Evolutionary conservation across 2,797 vertebrate species (phyloP), one percentile per base, ranked within the genome.

Genomic region (Darevskia mixta): DNA sequence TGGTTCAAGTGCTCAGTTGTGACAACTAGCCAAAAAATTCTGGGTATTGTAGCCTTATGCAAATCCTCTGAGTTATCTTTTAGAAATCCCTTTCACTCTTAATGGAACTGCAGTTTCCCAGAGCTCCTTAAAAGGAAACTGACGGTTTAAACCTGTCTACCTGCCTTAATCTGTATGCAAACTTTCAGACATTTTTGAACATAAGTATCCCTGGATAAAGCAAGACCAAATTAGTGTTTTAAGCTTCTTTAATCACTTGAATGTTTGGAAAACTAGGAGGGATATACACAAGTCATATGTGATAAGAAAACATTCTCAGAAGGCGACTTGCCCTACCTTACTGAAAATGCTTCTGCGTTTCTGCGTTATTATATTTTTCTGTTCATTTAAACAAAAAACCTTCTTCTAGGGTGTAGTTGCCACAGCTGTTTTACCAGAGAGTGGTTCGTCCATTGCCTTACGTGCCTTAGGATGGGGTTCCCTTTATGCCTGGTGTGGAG

Each of bases 391-490:
- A 41, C 1, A 27, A 66, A 11, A 41, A 66, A 49, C 29, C 11
- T 78, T 67, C 32, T 93, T 89, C 45, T 90, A 99, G 98, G 98
- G 98, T 1, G 90, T 98, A 0, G 75, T 93, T 82, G 97, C 96
- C 27, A 98, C 97, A 0, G 96, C 96, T 8, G 95, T 95, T 1
- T 96, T 96, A 41, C 98, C 98, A 0, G 98, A 99, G 95, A 98
- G 97, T 0, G 98, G 98, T 0, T 97, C 98, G 0, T 98, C 97
- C 0, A 96, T 99, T 91, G 98, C 98, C 25, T 94, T 99, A 85
- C 92, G 98, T 69, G 99, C 98, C 2, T 95, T 99, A 80, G 98
- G 98, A 15, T 98, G 98, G 98, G 98, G 99, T 3, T 99, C 99
- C 0, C 96, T 99, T 2, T 98, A 95, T 0, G 98, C 98, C 0